Conservation (phyloP, 1,140 invertebrate species). For the Paralvinella palmiformis region DNA sequence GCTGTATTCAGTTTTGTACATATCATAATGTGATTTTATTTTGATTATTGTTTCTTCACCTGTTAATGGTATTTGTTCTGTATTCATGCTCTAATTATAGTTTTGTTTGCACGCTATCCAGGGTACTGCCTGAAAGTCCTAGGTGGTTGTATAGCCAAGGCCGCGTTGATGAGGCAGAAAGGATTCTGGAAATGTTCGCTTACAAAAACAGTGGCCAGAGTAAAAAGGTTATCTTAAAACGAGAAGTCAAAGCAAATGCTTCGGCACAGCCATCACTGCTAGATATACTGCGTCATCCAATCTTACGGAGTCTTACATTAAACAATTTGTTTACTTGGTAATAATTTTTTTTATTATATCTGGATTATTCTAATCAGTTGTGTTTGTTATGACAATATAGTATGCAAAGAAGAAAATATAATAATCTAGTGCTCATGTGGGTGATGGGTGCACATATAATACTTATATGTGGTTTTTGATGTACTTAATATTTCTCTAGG, state of each 20-base stretch:
- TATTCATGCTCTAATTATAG: background rate
- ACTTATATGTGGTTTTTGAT: too few species aligned
- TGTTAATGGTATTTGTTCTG: too few species aligned
- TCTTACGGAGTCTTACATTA: background rate
- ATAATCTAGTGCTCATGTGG: too few species aligned
- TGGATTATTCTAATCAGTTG: too few species aligned
- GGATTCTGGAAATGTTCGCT: slow-evolving; percentile 17
- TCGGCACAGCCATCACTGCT: background rate
- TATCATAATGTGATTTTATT: too few species aligned
- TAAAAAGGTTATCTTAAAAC: background rate
- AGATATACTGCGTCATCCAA: slow-evolving; percentile 4
- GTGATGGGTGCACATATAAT: too few species aligned
- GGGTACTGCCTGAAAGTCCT: slow-evolving; percentile 23
- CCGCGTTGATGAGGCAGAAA: slow-evolving; percentile 23
- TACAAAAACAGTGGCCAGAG: slow-evolving; percentile 13
- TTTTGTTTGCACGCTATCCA: background rate
- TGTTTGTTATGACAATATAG: too few species aligned
- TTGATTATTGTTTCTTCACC: too few species aligned
- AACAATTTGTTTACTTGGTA: slow-evolving; percentile 16
- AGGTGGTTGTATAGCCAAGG: slow-evolving; percentile 24
- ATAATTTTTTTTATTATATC: background rate
- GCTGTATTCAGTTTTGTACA: too few species aligned
- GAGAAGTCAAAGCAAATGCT: background rate
- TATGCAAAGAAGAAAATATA: too few species aligned
- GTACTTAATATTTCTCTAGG: slow-evolving; percentile 47